These are phyloP conservation scores for Latrodectus geometricus DNA, from an alignment of 1,140 invertebrate genomes.

Conservation along the genomic window DNA sequence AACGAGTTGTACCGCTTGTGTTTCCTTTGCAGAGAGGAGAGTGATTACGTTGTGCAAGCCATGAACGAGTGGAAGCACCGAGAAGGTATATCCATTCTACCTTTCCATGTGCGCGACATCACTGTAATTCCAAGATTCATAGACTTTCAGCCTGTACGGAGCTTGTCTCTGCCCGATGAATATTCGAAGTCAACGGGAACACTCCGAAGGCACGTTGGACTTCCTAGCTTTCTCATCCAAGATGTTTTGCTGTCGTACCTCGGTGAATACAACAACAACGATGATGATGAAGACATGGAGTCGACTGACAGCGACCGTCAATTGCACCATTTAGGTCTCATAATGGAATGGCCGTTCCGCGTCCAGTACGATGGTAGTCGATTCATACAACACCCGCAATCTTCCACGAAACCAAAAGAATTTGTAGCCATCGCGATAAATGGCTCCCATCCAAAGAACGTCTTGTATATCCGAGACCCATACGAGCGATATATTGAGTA, in stretches of 20 bases:
- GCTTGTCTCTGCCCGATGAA: not conserved
- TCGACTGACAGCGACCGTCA: no score
- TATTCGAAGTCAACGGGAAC: conserved; percentile 18
- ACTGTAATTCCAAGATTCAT: conserved; percentile 10
- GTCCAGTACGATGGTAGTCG: not conserved
- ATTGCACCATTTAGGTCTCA: not conserved
- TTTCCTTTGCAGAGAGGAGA: no score
- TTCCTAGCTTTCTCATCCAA: conserved; percentile 17
- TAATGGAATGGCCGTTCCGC: conserved; percentile 6
- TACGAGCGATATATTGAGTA: conserved; percentile 26
- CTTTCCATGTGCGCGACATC: not conserved
- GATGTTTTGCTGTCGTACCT: conserved; percentile 25
- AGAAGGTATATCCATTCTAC: not conserved
- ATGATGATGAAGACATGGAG: no score
- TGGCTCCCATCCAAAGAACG: conserved; percentile 1
- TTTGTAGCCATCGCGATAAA: conserved; percentile 20
- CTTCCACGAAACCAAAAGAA: not conserved
- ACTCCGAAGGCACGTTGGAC: conserved; percentile 9
- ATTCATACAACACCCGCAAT: no score
- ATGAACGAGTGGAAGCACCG: not conserved
- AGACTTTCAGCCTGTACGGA: not conserved
- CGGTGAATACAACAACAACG: no score
- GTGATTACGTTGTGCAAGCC: not conserved
- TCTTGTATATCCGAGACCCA: conserved; percentile 13
- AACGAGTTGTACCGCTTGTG: conserved; percentile 12